Percentiles rank a stretch among this genome's conserved stretches.
These are phyloP conservation scores for Cebidichthys violaceus DNA, from an alignment of 2,113 vertebrate genomes.

Conservation along the genomic window DNA sequence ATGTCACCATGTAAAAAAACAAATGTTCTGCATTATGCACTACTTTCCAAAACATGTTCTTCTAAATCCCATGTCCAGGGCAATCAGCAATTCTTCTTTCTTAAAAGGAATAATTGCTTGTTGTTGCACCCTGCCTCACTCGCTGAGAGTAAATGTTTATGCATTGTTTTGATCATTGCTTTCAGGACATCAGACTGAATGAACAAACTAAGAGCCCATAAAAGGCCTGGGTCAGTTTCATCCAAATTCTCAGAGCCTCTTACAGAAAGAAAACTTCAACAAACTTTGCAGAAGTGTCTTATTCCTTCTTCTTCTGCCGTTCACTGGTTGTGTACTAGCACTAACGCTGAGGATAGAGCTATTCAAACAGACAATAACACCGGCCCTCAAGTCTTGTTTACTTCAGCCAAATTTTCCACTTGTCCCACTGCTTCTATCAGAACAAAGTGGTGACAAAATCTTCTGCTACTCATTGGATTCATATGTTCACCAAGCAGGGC, in stretches of 20 bases:
- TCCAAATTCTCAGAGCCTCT: conserved; percentile 41
- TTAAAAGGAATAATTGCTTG: background rate
- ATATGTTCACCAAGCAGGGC: conserved; percentile 23
- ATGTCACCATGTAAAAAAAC: background rate
- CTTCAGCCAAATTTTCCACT: conserved; percentile 55
- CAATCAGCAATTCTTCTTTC: background rate
- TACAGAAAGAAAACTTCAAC: conserved; percentile 31
- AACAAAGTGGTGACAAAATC: conserved; percentile 46
- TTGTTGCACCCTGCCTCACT: background rate
- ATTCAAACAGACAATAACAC: conserved; percentile 67
- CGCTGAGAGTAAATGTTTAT: conserved; percentile 23
- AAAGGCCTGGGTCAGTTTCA: conserved; percentile 38
- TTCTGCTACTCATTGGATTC: conserved; percentile 34
- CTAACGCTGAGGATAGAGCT: conserved; percentile 47
- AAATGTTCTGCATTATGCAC: background rate
- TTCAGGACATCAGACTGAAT: conserved; percentile 29
- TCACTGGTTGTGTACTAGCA: conserved; percentile 37
- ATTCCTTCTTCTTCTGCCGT: conserved; percentile 37
- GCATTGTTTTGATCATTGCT: conserved; percentile 38
- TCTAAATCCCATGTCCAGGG: background rate
- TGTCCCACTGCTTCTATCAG: conserved; percentile 29
- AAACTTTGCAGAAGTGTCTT: conserved; percentile 31
- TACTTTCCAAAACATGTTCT: background rate
- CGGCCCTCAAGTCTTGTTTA: conserved; percentile 58
- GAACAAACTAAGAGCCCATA: conserved; percentile 26